Base-by-base conservation (phyloP, 1,140 invertebrate genomes). In the Cardiocondyla obscurior region DNA sequence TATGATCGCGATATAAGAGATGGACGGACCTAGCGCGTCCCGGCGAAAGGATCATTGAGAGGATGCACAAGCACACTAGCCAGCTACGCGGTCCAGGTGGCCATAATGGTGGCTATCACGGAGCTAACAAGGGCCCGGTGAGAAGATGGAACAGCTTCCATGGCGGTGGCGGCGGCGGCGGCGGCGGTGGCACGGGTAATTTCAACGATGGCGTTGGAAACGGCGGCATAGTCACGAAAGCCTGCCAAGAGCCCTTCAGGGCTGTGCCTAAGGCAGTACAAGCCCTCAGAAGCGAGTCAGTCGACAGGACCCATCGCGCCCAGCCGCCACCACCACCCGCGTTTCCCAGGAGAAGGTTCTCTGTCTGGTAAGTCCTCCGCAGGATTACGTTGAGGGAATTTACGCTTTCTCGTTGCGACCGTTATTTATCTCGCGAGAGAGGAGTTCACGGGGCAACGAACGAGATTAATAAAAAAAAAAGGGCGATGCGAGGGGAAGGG, bases 141-240 rank as follows among this genome's bases (percentile, higher is more conserved):
- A 91, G 94, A 42, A 90, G 95, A 82, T 95, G 95, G 95, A 95
- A 95, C 90, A 95, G 94, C 79, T 95, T 95, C 83, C 95, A 95
- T 76, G 93, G 91, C 14, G 90, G 92, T 39, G 89, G 90, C 3
- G 64, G 84, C 58, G 58, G 58, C 6, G 57, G 57, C 81, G 82
- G 89, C 14, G 49, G 81, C 46, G 85, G 74, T 19, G 76, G 74
- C 16, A 79, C 73, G n/a, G 62, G 57, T 81, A 84, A 88, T 87
- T 85, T 90, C 85, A 86, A 89, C 87, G 85, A 90, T 83, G 87
- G 87, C 65, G 51, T 89, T 69, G 83, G 77, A 65, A 85, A 89
- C 85, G 85, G 89, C 58, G 69, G 74, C 60, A 84, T 85, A 88
- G 84, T 82, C 83, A 73, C 19, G 82, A 87, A 79, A 49, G 86